Percentiles rank a stretch among this genome's conserved stretches.
Evolutionary conservation across 2,888 invertebrate species (phyloP).

Genomic region (Epiblema foenella): DNA sequence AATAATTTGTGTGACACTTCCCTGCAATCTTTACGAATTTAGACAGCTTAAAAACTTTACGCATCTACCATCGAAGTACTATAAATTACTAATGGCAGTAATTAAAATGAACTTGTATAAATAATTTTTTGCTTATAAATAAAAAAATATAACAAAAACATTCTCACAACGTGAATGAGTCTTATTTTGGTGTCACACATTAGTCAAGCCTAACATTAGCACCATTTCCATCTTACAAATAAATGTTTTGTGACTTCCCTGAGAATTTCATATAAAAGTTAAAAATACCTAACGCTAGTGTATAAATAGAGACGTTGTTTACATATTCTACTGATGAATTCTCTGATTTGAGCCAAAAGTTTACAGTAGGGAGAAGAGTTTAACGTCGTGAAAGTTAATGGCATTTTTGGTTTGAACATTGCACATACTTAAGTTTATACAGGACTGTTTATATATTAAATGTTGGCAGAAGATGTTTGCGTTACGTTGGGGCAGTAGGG

Average conservation of each 20-base stretch:
- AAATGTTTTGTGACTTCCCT: constrained; percentile 83
- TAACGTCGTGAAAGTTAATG: constrained; percentile 78
- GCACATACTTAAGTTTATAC: constrained; percentile 75
- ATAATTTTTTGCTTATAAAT: constrained; percentile 81
- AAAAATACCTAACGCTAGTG: constrained; percentile 83
- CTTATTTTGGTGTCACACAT: constrained; percentile 84
- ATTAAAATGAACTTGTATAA: constrained; percentile 79
- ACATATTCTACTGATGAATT: constrained; percentile 70
- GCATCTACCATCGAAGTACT: constrained; percentile 70
- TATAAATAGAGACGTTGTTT: constrained; percentile 78
- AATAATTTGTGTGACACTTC: constrained; percentile 80
- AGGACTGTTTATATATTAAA: constrained; percentile 74
- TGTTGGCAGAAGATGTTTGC: constrained; percentile 71
- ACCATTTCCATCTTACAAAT: constrained; percentile 82
- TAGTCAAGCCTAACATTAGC: constrained; percentile 83
- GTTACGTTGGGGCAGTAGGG: constrained; percentile 74
- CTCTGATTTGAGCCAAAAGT: constrained; percentile 82
- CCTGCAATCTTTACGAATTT: constrained; percentile 75
- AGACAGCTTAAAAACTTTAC: constrained; percentile 63
- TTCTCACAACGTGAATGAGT: constrained; percentile 80
- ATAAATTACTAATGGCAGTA: constrained; percentile 81
- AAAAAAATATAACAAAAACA: constrained; percentile 82
- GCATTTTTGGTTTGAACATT: constrained; percentile 84
- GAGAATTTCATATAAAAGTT: constrained; percentile 84
- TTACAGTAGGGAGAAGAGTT: constrained; percentile 69